Evolutionary conservation across 1,140 invertebrate species (phyloP), one percentile per base, ranked within the genome.

Genomic region (Procambarus virginalis): DNA sequence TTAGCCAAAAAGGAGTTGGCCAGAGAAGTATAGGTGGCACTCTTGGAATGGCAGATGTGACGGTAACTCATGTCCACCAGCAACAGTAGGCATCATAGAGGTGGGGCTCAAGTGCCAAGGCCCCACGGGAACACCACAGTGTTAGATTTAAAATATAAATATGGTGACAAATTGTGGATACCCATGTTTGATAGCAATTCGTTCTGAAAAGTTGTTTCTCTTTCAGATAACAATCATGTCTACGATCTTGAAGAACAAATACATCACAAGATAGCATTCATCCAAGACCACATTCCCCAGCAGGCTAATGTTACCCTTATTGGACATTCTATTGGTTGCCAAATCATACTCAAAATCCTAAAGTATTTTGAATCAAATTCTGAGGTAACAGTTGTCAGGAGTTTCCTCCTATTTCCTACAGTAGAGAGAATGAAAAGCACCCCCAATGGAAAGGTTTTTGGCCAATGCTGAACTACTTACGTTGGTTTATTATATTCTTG

Each of bases 271-370:
- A 77, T 89, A 12, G 49, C 79, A 8, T 89, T 89, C 20, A 55
- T 89, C 12, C 49, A 64, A 64, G 68, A 82, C 20, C 73, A 83
- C 49, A 51, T 89, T 76, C 86, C 86, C 9, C n/a, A 48, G 17
- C 79, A 70, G 17, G 55, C 86, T 9, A 82, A 83, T 2, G 20
- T 89, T 8, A 89, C 86, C 2, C 70, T 89, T 8, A 60, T 89
- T 20, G 86, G 86, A 64, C 86, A 89, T 82, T 89, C 86, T 49
- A 89, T 89, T 55, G 86, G 86, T 22, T 82, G 79, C 45, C 70
- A 89, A 4, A 89, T 89, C 48, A 89, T 83, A 6, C 79, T 89
- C 3, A 81, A 45, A 22, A 45, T 89, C 55, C 86, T 89, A 2
- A 45, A 89, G n/a, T 46, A 68, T n/a, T 82, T 89, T 75, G 49